A percentile compares a stretch with the other conserved stretches of the same genome.
phyloP scores from a whole-genome alignment of 2,797 vertebrate genomes.

The Eidolon dupreanum region DNA sequence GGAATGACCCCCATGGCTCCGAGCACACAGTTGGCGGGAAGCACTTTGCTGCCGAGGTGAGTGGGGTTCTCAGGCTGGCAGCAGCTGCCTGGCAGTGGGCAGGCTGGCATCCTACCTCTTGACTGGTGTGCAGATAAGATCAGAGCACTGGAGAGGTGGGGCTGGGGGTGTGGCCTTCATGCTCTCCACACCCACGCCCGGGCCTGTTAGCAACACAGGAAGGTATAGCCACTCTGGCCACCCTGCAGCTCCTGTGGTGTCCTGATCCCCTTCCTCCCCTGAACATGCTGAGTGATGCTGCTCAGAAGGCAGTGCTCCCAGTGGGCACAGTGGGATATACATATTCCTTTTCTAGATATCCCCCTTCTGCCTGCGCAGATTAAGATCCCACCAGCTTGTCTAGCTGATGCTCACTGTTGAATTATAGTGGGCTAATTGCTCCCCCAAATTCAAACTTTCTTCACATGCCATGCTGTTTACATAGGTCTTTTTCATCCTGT shows the following conservation, averaged over 20 bases:
- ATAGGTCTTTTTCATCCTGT: neutral
- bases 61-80: neutral
- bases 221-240: neutral
- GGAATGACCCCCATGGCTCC: slow-evolving; percentile 88
- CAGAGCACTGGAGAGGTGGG: neutral
- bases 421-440: neutral
- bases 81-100: neutral
- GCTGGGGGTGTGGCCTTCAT: neutral
- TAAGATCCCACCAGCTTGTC: neutral
- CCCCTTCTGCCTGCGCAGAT: neutral
- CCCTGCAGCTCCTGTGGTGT: neutral
- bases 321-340: neutral
- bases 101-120: neutral
- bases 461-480: neutral
- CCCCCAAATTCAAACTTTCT: neutral
- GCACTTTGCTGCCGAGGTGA: slow-evolving; percentile 95
- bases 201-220: neutral
- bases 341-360: neutral
- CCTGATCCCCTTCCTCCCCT: neutral
- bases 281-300: neutral
- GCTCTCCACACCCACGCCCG: neutral
- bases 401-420: neutral
- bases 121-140: neutral
- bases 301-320: neutral
- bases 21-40: slow-evolving; percentile 92